phyloP scores from a whole-genome alignment of 2,113 vertebrate species.

The Grus americana region DNA sequence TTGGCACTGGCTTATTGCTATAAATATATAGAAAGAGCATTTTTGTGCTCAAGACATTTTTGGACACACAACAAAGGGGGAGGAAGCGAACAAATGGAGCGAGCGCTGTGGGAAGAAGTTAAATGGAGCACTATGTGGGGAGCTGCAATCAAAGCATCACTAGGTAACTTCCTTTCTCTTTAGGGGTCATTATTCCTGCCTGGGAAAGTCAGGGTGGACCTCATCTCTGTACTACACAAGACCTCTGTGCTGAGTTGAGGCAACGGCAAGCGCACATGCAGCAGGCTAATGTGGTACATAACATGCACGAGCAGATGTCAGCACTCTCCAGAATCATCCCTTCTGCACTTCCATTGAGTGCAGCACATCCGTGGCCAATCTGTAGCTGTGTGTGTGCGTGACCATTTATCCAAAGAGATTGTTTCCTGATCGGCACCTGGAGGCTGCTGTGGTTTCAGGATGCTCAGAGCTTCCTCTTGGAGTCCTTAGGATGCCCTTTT shows the following conservation, averaged over 20 bases:
- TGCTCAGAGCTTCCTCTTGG: not conserved
- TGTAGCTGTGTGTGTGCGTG: accelerated
- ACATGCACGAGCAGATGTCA: not conserved
- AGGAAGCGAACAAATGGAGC: conserved; percentile 15
- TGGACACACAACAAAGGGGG: conserved; percentile 38
- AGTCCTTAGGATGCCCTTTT: not conserved
- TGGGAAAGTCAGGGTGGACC: not conserved
- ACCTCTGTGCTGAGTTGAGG: not conserved
- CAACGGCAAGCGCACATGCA: not conserved
- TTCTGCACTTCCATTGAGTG: not conserved
- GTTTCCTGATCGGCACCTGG: not conserved
- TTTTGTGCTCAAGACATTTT: not conserved
- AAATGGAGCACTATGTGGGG: not conserved
- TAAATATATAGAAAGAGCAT: not conserved
- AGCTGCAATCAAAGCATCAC: not conserved
- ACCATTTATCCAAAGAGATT: not conserved
- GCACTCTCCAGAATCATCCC: not conserved
- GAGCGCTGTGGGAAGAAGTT: not conserved
- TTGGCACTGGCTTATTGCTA: not conserved
- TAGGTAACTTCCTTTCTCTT: not conserved
- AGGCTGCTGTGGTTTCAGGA: not conserved
- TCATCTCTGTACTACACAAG: not conserved
- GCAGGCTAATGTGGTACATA: not conserved
- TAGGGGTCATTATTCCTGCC: not conserved
- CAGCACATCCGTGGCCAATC: not conserved